Conservation (phyloP, 2,888 invertebrate species). For the Parelbella ahira region DNA sequence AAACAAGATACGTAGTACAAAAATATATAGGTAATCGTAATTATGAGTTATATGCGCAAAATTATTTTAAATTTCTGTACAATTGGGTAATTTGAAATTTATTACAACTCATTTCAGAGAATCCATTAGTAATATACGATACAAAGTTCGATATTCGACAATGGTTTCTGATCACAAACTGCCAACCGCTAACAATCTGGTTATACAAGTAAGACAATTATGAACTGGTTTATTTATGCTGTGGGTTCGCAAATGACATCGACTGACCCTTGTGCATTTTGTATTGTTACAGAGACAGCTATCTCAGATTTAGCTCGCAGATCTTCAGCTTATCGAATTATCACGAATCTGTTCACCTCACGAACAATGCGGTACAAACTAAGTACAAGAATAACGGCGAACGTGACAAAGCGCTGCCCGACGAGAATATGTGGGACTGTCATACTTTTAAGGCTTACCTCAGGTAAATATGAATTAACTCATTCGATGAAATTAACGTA, state of each 20-base stretch:
- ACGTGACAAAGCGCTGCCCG: slow-evolving; percentile 88
- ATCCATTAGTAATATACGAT: slow-evolving; percentile 91
- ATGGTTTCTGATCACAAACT: slow-evolving; percentile 96
- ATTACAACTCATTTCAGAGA: slow-evolving; percentile 81
- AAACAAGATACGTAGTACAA: slow-evolving; percentile 93
- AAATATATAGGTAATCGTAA: slow-evolving; percentile 93
- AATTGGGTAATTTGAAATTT: slow-evolving; percentile 1
- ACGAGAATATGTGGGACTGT: slow-evolving; percentile 97
- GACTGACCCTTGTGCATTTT: slow-evolving; percentile 4
- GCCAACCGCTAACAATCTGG: slow-evolving; percentile 95
- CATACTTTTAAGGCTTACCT: slow-evolving; percentile 87
- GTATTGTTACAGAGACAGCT: slow-evolving; percentile 85
- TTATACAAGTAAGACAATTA: slow-evolving; percentile 87
- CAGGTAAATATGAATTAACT: slow-evolving; percentile 64
- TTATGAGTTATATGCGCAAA: too few species aligned
- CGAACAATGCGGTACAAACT: slow-evolving; percentile 96
- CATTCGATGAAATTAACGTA: not conserved
- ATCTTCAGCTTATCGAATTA: slow-evolving; percentile 92
- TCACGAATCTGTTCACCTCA: slow-evolving; percentile 95
- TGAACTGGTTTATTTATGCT: slow-evolving; percentile 2
- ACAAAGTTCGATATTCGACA: slow-evolving; percentile 98
- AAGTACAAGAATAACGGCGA: slow-evolving; percentile 88
- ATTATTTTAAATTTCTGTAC: too few species aligned
- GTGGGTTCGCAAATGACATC: not conserved
- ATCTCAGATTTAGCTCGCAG: slow-evolving; percentile 95